Base-by-base conservation (phyloP, 2,888 invertebrate genomes). In the Andrena marginata region DNA sequence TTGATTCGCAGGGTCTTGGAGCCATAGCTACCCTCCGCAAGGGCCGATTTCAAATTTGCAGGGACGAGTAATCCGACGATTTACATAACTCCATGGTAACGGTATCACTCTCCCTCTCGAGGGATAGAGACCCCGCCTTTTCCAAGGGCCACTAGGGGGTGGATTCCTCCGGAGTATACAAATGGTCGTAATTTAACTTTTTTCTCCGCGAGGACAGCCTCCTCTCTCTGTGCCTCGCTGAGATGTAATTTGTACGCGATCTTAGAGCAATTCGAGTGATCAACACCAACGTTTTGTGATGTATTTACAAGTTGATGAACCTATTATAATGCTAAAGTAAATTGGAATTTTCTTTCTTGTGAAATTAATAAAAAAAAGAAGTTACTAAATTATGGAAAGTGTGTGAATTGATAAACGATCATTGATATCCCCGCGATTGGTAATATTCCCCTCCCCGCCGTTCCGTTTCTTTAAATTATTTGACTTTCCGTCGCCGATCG, bases 61-160 rank as follows among this genome's bases (percentile, higher is more conserved):
- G 86, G 84, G 85, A 73, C 89, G 82, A 82, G 87, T 90, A 90
- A 89, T 90, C 90, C 89, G 74, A 74, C 83, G 87, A 91, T 91
- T 91, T 91, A 91, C 91, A 91, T 91, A 91, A 90, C 90, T 87
- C 89, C 89, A 89, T 90, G 87, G 88, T 87, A 90, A 90, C 85
- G 80, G 80, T 77, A 80, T 82, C 88, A 79, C 81, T 74, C 80
- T 85, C 81, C 72, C 85, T 76, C 77, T 74, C 69, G 85, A 69
- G 79, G 64, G 68, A 67, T 75, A 71, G 81, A 80, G 67, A 85
- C 79, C 56, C 79, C 75, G 83, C 82, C 82, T 82, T 65, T 74
- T 35, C 48, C 16, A 70, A 13, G 33, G 42, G 16, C 42, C 42
- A 20, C 48, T 31, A 16, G 67, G 71, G 82, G 72, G 64, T 70